Conservation (phyloP, 1,140 invertebrate species). For the Drosophila navojoa region DNA sequence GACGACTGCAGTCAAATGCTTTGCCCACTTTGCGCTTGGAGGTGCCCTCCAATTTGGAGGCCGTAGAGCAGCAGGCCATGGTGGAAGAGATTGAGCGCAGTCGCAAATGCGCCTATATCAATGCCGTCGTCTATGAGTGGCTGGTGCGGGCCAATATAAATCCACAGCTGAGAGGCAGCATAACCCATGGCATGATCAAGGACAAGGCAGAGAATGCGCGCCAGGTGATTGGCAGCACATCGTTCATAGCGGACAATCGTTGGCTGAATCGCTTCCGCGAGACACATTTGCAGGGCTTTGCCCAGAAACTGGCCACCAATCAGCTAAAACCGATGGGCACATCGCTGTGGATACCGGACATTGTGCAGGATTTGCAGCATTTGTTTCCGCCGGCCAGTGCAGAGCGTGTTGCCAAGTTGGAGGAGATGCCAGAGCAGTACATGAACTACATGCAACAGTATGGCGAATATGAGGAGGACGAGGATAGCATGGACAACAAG, state of each 20-base stretch:
- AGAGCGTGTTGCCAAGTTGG: slow-evolving; percentile 74
- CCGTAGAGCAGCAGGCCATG: slow-evolving; percentile 77
- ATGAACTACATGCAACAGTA: slow-evolving; percentile 81
- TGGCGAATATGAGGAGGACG: slow-evolving; percentile 77
- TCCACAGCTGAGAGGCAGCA: slow-evolving; percentile 77
- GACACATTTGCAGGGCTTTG: slow-evolving; percentile 76
- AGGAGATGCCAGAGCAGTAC: slow-evolving; percentile 79
- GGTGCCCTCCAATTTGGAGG: slow-evolving; percentile 74
- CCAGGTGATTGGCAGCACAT: slow-evolving; percentile 71
- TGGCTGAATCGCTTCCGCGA: slow-evolving; percentile 80
- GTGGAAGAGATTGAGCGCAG: slow-evolving; percentile 77
- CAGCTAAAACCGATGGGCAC: slow-evolving; percentile 72
- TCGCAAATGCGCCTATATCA: slow-evolving; percentile 77
- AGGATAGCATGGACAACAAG: slow-evolving; percentile 72
- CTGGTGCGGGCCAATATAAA: slow-evolving; percentile 75
- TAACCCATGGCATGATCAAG: slow-evolving; percentile 82
- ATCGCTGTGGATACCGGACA: slow-evolving; percentile 77
- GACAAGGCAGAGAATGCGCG: slow-evolving; percentile 75
- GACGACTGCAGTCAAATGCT: slow-evolving; percentile 69
- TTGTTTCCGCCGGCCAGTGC: slow-evolving; percentile 76
- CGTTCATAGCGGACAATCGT: slow-evolving; percentile 77
- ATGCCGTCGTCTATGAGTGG: slow-evolving; percentile 81
- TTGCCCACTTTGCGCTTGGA: slow-evolving; percentile 70
- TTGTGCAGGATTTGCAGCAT: slow-evolving; percentile 74
- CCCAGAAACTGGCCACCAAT: slow-evolving; percentile 74